These are phyloP conservation scores for Machimus rusticus DNA, from an alignment of 2,888 invertebrate species.

Conservation along the genomic window DNA sequence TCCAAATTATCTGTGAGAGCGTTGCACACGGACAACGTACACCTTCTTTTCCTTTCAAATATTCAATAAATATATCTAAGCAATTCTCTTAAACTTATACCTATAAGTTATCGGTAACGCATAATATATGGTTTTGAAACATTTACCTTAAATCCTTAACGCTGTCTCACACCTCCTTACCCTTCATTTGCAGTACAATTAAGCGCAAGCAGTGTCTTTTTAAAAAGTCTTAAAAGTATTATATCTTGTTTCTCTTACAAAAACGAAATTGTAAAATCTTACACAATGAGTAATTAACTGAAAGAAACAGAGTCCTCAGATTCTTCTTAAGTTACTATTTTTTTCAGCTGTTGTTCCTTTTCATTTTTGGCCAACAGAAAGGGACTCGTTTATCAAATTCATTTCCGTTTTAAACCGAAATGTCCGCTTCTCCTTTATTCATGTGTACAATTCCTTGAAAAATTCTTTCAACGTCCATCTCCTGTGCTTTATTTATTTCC, in stretches of 20 bases:
- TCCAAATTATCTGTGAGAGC: background rate
- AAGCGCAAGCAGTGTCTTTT: conserved; percentile 6
- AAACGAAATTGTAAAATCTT: background rate
- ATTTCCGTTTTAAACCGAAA: background rate
- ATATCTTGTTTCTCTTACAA: background rate
- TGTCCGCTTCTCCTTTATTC: background rate
- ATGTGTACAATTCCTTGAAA: background rate
- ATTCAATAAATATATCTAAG: conserved; percentile 15
- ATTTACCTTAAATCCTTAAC: conserved; percentile 7
- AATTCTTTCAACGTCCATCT: background rate
- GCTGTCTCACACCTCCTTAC: background rate
- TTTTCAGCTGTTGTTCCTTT: background rate
- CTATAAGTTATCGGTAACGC: conserved; percentile 5
- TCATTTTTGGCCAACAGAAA: background rate
- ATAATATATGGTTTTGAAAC: conserved; percentile 20
- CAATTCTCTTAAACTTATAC: conserved; percentile 18
- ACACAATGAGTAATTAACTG: background rate
- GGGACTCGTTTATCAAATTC: conserved; percentile 15
- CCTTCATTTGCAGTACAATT: background rate
- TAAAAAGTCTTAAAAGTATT: background rate
- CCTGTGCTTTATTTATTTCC: background rate
- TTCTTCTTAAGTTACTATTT: background rate
- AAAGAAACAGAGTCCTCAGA: background rate
- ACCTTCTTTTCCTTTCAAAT: background rate
- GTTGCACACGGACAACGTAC: background rate